Base-by-base conservation (phyloP, 2,797 vertebrate species). In the Sciurus carolinensis region DNA sequence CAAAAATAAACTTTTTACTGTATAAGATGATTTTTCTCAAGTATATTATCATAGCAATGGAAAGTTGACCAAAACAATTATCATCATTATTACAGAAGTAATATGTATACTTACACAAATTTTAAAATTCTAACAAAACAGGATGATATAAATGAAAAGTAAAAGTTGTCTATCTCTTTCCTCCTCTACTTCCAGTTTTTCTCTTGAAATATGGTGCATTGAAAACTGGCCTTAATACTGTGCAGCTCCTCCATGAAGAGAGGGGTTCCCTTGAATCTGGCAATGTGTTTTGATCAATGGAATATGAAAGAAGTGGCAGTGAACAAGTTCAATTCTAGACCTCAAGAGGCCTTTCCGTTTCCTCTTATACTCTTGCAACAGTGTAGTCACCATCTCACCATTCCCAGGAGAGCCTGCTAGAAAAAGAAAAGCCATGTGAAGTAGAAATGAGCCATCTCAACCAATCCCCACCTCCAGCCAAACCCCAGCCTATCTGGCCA, bases 111-210 rank as follows among this genome's bases (percentile, higher is more conserved):
- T 47, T 62, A 42, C 6, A 83, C 26, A 14, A 66, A 77, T 90
- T 88, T 39, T 13, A 87, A 89, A 81, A 64, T 87, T 83, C 13
- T 64, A 72, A 71, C 62, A 71, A 81, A 91, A 50, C 14, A 66
- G n/a, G 42, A 62, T 30, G 12, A 1, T 30, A 30, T 50, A 90
- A 83, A 76, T 69, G 28, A 87, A 87, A 79, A 44, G n/a, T 39
- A 93, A 89, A 87, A 82, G 1, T 82, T 81, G 24, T 36, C 59
- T 50, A 8, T 42, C 22, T 24, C 15, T 90, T 20, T 3, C 26
- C 3, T 95, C 30, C 3, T 64, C 14, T 39, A 79, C 0, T 83
- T 8, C 13, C 17, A 30, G 39, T 69, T 91, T 67, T 69, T 57
- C 33, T 26, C 54, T 39, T 62, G 69, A 89, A 73, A 76, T 62